Base-by-base conservation (phyloP, 2,797 vertebrate species). In the Tokudaia muenninki region DNA sequence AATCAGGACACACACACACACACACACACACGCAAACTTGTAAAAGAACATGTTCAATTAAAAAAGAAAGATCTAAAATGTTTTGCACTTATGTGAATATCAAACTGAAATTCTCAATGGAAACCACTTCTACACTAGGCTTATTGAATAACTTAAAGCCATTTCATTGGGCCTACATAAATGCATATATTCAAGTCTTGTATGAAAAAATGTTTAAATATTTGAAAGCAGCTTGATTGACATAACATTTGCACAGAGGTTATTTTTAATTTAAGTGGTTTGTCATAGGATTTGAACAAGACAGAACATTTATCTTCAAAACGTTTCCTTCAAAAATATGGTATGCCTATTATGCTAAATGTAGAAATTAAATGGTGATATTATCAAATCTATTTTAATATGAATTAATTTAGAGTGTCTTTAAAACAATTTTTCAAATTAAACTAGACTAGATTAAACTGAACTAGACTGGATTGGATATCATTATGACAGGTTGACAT, bases 281-380 rank as follows among this genome's bases (percentile, higher is more conserved):
- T 55, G 8, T 65, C 90, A 88, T 52, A 92, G 26, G 24, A 82
- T 80, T 93, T 55, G 91, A 92, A 59, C 88, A 97, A 98, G 67
- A 57, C 61, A 13, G 88, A 97, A 86, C 0, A 2, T 52, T 92
- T 92, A 96, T 82, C 93, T 95, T 94, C 37, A 11, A 96, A 52
- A 90, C 81, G 6, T 95, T 96, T 97, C 57, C 90, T 94, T 91
- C 31, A 22, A 75, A 91, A 96, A 86, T 83, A 94, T 81, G 94
- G 17, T 31, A 70, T 94, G 55, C 75, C 61, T 95, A 41, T 37
- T 97, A 72, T 87, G 10, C 1, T 97, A 97, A 97, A 91, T 92
- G 0, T 83, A 88, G 55, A 96, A 97, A 97, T 95, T 87, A 94
- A 94, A 96, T 92, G 5, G 37, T 95, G 78, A 93, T 95, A 92